Evolutionary conservation across 2,888 invertebrate genomes (phyloP).

Genomic region (Osmoderma eremita): DNA sequence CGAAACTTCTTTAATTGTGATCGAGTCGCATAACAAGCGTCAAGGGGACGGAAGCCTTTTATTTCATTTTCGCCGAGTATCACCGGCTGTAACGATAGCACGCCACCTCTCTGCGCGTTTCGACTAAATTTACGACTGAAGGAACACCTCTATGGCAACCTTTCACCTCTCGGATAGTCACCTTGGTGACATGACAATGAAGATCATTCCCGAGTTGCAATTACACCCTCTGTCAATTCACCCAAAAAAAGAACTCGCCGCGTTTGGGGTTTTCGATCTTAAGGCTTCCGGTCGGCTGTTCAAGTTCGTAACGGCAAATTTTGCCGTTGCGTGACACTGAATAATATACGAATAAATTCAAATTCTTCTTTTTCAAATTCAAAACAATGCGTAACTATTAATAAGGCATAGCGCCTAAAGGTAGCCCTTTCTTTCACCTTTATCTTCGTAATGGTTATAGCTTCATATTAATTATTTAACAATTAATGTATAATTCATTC

Average conservation of each 20-base stretch:
- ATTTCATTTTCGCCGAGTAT: conserved; percentile 23
- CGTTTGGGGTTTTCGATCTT: conserved; percentile 20
- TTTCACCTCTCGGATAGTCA: conserved; percentile 59
- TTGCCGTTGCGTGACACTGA: too few species aligned
- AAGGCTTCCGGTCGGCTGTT: conserved; percentile 2
- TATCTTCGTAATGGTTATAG: too few species aligned
- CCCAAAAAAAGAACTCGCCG: conserved; percentile 21
- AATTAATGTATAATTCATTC: too few species aligned
- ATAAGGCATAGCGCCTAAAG: too few species aligned
- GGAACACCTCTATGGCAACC: conserved; percentile 62
- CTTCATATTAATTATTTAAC: too few species aligned
- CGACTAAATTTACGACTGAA: conserved; percentile 52
- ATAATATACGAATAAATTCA: too few species aligned
- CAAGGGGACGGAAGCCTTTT: neutral
- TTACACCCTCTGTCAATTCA: conserved; percentile 45
- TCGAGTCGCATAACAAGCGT: conserved; percentile 21
- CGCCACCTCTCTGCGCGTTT: conserved; percentile 12
- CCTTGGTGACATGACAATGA: conserved; percentile 57
- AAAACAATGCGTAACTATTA: too few species aligned
- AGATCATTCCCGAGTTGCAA: conserved; percentile 53
- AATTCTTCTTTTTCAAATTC: too few species aligned
- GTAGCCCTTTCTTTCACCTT: too few species aligned
- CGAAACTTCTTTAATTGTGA: conserved; percentile 20
- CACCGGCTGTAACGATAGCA: conserved; percentile 2
- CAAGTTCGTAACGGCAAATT: too few species aligned